These are phyloP conservation scores for Sepiola atlantica DNA, from an alignment of 2,888 invertebrate species.

Conservation along the genomic window DNA sequence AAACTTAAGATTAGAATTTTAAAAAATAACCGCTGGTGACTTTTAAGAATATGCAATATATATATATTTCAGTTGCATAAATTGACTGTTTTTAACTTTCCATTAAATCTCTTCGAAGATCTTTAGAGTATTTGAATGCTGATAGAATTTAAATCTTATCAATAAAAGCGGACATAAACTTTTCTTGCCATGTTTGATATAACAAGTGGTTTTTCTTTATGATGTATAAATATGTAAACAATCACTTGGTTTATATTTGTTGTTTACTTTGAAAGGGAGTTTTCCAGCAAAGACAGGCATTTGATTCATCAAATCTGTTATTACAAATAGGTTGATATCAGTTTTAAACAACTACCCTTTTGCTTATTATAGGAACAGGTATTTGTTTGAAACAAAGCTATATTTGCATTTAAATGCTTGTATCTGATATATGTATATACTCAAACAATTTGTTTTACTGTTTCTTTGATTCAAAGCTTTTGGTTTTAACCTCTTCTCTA, in stretches of 20 bases:
- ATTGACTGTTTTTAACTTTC: neutral
- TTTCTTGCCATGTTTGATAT: neutral
- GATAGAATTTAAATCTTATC: neutral
- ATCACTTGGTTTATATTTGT: neutral
- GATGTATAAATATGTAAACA: neutral
- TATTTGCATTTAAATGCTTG: neutral
- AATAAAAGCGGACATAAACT: neutral
- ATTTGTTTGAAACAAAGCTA: neutral
- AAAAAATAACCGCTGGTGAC: neutral
- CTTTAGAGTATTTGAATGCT: constrained; percentile 5
- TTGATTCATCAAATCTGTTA: neutral
- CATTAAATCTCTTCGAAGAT: neutral
- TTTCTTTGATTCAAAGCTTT: neutral
- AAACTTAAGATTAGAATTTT: neutral
- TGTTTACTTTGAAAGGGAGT: neutral
- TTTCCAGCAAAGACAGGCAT: constrained; percentile 14
- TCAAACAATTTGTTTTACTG: neutral
- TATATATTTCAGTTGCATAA: neutral
- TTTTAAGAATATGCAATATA: neutral
- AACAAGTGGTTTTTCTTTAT: constrained; percentile 20
- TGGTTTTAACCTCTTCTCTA: neutral
- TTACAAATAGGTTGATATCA: neutral
- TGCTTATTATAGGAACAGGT: neutral
- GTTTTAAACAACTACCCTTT: neutral
- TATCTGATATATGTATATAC: neutral